Conservation (phyloP, 2,888 invertebrate species). For the Bellardia pandia region DNA sequence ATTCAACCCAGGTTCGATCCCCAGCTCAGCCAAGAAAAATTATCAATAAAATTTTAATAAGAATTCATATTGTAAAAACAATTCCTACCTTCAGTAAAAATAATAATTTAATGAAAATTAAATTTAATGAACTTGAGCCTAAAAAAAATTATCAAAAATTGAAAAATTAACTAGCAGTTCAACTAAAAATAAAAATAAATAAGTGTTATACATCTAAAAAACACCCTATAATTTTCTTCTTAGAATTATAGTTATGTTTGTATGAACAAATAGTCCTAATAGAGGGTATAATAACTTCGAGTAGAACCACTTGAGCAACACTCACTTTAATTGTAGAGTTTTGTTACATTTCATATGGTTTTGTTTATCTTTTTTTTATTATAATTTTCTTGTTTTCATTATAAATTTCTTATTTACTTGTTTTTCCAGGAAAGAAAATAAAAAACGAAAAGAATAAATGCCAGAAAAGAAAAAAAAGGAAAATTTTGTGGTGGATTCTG, state of each 20-base stretch:
- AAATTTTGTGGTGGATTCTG: constrained; percentile 19
- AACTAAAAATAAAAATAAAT: too few relatives aligned
- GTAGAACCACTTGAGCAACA: neutral
- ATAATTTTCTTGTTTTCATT: constrained; percentile 12
- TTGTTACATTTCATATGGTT: constrained; percentile 24
- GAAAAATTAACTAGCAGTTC: too few relatives aligned
- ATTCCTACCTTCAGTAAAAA: neutral
- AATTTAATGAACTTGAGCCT: too few relatives aligned
- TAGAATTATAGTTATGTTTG: too few relatives aligned
- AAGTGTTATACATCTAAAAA: too few relatives aligned
- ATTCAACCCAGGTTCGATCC: too few relatives aligned
- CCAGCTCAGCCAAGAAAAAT: too few relatives aligned
- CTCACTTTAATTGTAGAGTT: neutral
- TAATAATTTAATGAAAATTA: too few relatives aligned
- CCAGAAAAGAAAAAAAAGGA: neutral
- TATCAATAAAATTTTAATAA: too few relatives aligned
- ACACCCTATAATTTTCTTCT: too few relatives aligned
- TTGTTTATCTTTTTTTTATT: constrained; percentile 9
- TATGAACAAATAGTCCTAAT: constrained; percentile 8
- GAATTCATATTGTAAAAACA: too few relatives aligned
- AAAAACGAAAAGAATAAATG: neutral
- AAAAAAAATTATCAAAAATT: too few relatives aligned
- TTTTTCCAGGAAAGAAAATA: neutral
- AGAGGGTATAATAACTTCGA: constrained; percentile 5
- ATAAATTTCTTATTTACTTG: constrained; percentile 3